A percentile compares a stretch with the other conserved stretches of the same genome.
Conservation (phyloP, 2,797 vertebrate species). For the Gadopsis marmoratus region DNA sequence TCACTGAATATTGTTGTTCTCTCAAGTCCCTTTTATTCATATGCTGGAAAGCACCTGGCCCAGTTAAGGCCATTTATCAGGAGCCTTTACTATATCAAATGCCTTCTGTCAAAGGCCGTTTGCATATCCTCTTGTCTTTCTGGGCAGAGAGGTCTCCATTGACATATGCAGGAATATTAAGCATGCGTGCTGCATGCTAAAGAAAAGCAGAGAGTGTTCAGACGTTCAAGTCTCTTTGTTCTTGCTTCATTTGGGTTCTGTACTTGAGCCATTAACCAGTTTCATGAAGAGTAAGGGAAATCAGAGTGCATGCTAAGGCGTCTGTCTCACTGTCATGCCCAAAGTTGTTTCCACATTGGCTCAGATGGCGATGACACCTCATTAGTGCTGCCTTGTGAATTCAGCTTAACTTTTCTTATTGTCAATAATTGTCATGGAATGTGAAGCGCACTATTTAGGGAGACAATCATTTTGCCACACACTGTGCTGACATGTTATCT, state of each 20-base stretch:
- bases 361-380: constrained; percentile 53
- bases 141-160: constrained; percentile 34
- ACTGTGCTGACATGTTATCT: constrained; percentile 28
- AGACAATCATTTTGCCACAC: constrained; percentile 32
- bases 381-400: constrained; percentile 56
- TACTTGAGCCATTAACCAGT: constrained; percentile 58
- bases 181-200: constrained; percentile 51
- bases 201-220: background rate
- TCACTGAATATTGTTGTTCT: constrained; percentile 51
- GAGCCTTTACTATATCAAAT: constrained; percentile 79
- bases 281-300: constrained; percentile 47
- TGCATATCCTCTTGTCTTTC: constrained; percentile 78
- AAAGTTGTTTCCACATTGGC: constrained; percentile 38
- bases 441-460: constrained; percentile 37
- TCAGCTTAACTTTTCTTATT: constrained; percentile 40
- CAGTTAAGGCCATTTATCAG: constrained; percentile 79
- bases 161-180: constrained; percentile 58
- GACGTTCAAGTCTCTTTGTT: constrained; percentile 31
- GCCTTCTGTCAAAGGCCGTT: constrained; percentile 77
- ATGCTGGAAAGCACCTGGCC: constrained; percentile 68
- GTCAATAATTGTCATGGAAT: constrained; percentile 54
- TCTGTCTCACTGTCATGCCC: constrained; percentile 32
- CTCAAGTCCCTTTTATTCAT: constrained; percentile 49
- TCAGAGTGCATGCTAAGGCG: constrained; percentile 29
- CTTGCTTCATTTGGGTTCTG: constrained; percentile 31